Evolutionary conservation across 1,140 invertebrate genomes (phyloP).

Genomic region (Euwallacea fornicatus): DNA sequence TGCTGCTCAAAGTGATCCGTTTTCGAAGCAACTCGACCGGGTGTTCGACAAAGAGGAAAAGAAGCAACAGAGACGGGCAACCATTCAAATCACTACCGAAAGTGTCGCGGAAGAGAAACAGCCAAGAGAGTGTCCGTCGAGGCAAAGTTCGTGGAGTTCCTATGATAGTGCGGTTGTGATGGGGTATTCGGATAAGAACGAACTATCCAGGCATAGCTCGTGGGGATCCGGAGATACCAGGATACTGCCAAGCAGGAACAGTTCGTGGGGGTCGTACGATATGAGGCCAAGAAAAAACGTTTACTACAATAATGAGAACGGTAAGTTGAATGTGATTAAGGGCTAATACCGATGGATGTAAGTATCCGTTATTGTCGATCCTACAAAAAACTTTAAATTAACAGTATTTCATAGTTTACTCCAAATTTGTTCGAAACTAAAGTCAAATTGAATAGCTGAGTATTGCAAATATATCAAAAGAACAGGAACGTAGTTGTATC

Average conservation of each 20-base stretch:
- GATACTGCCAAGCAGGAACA: constrained; percentile 68
- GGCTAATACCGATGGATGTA: too few relatives aligned
- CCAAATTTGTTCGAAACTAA: too few relatives aligned
- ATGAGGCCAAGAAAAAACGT: constrained; percentile 56
- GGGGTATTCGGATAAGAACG: constrained; percentile 59
- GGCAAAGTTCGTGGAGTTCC: constrained; percentile 79
- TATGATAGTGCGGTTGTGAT: constrained; percentile 75
- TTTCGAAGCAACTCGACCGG: constrained; percentile 70
- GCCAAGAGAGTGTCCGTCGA: constrained; percentile 57
- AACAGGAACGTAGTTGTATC: too few relatives aligned
- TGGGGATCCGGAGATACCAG: constrained; percentile 76
- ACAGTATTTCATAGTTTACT: too few relatives aligned
- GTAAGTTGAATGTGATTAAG: constrained; percentile 6
- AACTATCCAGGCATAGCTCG: constrained; percentile 76
- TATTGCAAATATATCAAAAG: too few relatives aligned
- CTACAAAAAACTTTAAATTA: too few relatives aligned
- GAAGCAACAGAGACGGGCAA: constrained; percentile 54
- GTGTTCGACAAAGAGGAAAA: constrained; percentile 74
- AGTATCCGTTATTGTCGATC: too few relatives aligned
- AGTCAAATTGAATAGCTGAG: too few relatives aligned
- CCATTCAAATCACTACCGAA: constrained; percentile 38
- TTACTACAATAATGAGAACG: constrained; percentile 48
- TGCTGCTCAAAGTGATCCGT: constrained; percentile 60
- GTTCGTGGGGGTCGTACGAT: constrained; percentile 76
- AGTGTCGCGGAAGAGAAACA: constrained; percentile 30